Evolutionary conservation across 2,888 invertebrate species (phyloP).

Genomic region (Philonicus albiceps): DNA sequence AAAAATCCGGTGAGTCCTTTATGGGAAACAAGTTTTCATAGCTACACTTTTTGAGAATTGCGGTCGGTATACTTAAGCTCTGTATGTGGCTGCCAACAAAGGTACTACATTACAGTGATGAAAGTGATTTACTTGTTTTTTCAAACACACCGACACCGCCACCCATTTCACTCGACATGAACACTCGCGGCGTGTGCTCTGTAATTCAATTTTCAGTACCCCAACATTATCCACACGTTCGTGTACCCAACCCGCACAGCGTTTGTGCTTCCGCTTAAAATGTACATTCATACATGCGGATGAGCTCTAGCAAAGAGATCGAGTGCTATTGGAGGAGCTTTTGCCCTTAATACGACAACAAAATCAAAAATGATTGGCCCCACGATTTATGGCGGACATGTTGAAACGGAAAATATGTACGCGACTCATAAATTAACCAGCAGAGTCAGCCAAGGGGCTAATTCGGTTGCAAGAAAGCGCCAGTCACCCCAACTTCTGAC

Average conservation of each 20-base stretch:
- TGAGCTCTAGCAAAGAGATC: not conserved
- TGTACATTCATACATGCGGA: slow-evolving; percentile 1
- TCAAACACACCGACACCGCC: not conserved
- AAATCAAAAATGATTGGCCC: slow-evolving; percentile 44
- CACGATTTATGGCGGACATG: slow-evolving; percentile 43
- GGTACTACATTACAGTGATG: not conserved
- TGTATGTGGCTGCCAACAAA: not conserved
- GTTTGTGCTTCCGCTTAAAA: not conserved
- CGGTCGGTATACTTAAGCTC: not conserved
- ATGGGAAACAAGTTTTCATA: slow-evolving; percentile 16
- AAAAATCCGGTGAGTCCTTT: not conserved
- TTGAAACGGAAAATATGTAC: slow-evolving; percentile 39
- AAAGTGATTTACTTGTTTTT: slow-evolving; percentile 2
- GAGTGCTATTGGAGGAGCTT: not conserved
- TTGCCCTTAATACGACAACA: not conserved
- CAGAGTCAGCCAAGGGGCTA: slow-evolving; percentile 27
- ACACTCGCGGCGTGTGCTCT: not conserved
- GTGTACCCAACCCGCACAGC: not conserved
- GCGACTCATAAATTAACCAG: slow-evolving; percentile 34
- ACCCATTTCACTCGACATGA: not conserved
- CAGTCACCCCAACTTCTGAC: not conserved
- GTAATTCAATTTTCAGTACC: slow-evolving; percentile 41
- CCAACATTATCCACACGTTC: slow-evolving; percentile 39
- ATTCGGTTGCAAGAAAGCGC: slow-evolving; percentile 5
- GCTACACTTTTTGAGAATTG: not conserved